Conservation (phyloP, 2,888 invertebrate genomes). For the Ceratothoa steindachneri region DNA sequence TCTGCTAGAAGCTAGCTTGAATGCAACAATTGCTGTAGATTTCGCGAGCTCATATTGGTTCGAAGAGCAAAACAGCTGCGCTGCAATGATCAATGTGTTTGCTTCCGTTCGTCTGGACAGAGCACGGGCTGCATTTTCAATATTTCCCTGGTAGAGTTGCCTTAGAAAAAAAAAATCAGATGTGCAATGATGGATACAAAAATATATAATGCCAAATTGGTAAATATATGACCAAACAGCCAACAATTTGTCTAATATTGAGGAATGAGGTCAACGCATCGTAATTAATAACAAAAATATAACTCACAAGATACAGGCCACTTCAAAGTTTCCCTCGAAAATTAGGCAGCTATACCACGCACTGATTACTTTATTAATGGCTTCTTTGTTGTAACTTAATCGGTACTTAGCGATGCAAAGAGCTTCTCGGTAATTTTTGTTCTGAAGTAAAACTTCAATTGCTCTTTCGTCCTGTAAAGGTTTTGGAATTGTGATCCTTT, state of each 20-base stretch:
- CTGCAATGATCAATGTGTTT: constrained; percentile 53
- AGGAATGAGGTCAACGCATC: too few species aligned
- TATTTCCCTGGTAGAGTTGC: constrained; percentile 60
- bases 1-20: constrained; percentile 19
- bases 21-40: constrained; percentile 52
- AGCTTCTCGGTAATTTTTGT: constrained; percentile 32
- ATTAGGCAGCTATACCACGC: constrained; percentile 15
- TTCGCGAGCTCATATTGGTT: constrained; percentile 60
- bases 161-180: constrained; percentile 54
- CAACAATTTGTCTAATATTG: too few species aligned
- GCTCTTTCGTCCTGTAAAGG: constrained; percentile 30
- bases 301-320: constrained; percentile 39
- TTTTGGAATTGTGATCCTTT: too few species aligned
- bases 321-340: constrained; percentile 34
- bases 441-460: constrained; percentile 23
- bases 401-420: constrained; percentile 27
- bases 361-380: constrained; percentile 19
- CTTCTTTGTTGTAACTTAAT: constrained; percentile 18
- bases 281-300: too few species aligned
- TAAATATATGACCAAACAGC: too few species aligned
- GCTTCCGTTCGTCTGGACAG: constrained; percentile 60
- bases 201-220: too few species aligned
- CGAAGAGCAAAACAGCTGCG: constrained; percentile 16
- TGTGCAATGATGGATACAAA: too few species aligned
- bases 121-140: constrained; percentile 61